A percentile compares a stretch with the other conserved stretches of the same genome.
Evolutionary conservation across 2,888 invertebrate species (phyloP).

Genomic region (Pachycephus smyrnensis): DNA sequence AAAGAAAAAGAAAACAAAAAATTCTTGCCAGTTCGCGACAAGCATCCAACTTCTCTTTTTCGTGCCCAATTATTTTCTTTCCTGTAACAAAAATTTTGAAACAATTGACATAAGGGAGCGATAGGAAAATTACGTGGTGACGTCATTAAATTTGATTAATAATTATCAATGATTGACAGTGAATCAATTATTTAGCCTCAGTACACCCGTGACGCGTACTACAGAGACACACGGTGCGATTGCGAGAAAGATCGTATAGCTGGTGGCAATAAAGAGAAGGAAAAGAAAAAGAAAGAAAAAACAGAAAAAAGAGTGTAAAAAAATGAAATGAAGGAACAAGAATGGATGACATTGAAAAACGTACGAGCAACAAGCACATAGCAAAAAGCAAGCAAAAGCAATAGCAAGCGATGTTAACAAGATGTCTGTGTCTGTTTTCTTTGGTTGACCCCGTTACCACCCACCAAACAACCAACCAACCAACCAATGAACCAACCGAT

Average conservation of each 20-base stretch:
- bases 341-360: neutral
- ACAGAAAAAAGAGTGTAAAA: neutral
- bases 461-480: constrained; percentile 34
- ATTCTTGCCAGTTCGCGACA: too few relatives aligned
- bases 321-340: constrained; percentile 18
- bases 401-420: constrained; percentile 53
- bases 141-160: too few relatives aligned
- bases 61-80: too few relatives aligned
- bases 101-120: too few relatives aligned
- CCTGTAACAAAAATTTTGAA: too few relatives aligned
- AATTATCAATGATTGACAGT: too few relatives aligned
- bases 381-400: neutral
- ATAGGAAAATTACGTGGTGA: too few relatives aligned
- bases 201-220: neutral
- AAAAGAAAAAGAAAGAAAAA: neutral
- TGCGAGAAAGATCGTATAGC: neutral
- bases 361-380: neutral
- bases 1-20: too few relatives aligned
- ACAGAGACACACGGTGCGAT: neutral
- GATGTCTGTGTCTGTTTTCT: constrained; percentile 55
- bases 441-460: constrained; percentile 57
- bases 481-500: constrained; percentile 39
- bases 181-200: neutral
- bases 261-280: neutral
- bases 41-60: too few relatives aligned